Evolutionary conservation across 2,113 vertebrate species (phyloP), one percentile per base, ranked within the genome.

Genomic region (Rhegmatorhina hoffmannsi): DNA sequence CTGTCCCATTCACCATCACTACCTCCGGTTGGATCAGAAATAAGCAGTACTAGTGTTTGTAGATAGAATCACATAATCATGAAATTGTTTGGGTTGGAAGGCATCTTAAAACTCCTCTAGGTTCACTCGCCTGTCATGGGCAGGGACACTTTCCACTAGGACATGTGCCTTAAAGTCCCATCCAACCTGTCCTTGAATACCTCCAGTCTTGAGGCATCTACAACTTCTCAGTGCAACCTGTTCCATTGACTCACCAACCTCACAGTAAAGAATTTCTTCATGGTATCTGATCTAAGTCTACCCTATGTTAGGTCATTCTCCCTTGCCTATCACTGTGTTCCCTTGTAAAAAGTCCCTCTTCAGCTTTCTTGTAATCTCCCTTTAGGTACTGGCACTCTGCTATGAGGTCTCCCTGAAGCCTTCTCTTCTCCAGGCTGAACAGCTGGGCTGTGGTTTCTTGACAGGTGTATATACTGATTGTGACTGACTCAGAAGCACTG

Each of bases 401-500:
- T 34, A 2, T 18, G 47, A 47, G 20, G 6, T 53, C 7, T 89
- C 46, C 9, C 38, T 62, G 46, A 47, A 60, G 19, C 29, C n/a
- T 40, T 53, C 53, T 53, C n/a, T 34, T n/a, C 17, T 49, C 66
- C 47, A 47, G 47, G 28, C n/a, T 40, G n/a, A 60, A 47, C 47
- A 47, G 13, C 46, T 21, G 21, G n/a, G 24, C 31, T 83, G 40
- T 21, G 29, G 9, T 68, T 83, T 72, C 47, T 17, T 47, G 34
- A 13, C 0, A 0, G 50, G 15, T 47, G 7, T 7, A 2, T 7
- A 9, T 29, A 19, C 15, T 69, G 69, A 16, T 4, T 23, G 31
- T 82, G 25, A 26, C 28, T 62, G 63, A 55, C 14, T 53, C 31
- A 67, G 52, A 43, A 82, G 38, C 7, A 2, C 7, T 20, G 34